Base-by-base conservation (phyloP, 2,797 vertebrate species). In the Ispidina lecontei region DNA sequence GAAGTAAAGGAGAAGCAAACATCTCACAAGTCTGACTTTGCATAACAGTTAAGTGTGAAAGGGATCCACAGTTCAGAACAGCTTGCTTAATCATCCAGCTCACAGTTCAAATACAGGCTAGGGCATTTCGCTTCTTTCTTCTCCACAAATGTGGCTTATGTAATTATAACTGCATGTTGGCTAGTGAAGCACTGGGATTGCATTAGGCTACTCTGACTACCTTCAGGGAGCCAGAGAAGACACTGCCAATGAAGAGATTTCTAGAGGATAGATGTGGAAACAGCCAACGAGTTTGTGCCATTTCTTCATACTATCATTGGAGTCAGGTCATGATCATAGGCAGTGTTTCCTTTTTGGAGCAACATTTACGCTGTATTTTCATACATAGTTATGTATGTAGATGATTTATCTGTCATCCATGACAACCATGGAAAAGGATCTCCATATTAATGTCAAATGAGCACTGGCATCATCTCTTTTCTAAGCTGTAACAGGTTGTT, bases 211-310 rank as follows among this genome's bases (percentile, higher is more conserved):
- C 23, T 69, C 23, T 15, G 19, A 20, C 20, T 28, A 4, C 21
- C 18, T 44, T 22, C 4, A 3, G 11, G 16, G 25, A 85, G 41
- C 5, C 76, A 64, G 74, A 29, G 22, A 52, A 73, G 26, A 39
- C 8, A 15, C n/a, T 56, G 79, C 23, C 44, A 71, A 3, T 21
- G 4, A 17, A n/a, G 22, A 7, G 19, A 49, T 39, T 26, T 22
- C 22, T 43, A 29, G 33, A 60, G 28, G 19, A 37, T 7, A 64
- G 28, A 33, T 33, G 19, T 25, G 33, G 43, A 63, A 90, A 33
- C 22, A 82, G 26, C 21, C 44, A 58, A 51, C 51, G 4, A 80
- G 4, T 6, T 14, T 0, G 1, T 2, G 2, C 12, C 13, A 13
- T 63, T 89, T 75, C 41, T 41, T 12, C 25, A 58, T 52, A 35